These are phyloP conservation scores for Rhyzopertha dominica DNA, from an alignment of 1,140 invertebrate genomes.

Conservation along the genomic window DNA sequence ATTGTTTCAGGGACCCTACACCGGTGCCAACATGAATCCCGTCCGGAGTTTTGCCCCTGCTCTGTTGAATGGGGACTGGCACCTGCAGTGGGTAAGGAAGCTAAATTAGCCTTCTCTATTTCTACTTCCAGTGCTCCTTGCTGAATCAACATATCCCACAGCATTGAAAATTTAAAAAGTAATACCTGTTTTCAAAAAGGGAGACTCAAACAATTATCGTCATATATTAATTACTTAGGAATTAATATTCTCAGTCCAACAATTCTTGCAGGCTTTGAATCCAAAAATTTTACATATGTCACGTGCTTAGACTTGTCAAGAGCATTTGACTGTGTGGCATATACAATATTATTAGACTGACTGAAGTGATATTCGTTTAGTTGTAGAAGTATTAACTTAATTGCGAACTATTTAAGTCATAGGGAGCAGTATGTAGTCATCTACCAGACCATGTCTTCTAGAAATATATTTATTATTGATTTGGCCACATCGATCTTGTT, in stretches of 20 bases:
- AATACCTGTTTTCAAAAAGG: background rate
- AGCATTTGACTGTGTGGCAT: too few species aligned
- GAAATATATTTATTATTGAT: too few species aligned
- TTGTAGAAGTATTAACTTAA: too few species aligned
- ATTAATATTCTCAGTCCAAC: background rate
- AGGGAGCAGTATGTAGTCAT: too few species aligned
- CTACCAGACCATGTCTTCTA: too few species aligned
- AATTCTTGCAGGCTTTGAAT: background rate
- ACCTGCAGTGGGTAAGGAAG: constrained; percentile 63
- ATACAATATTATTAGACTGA: too few species aligned
- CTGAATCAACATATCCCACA: background rate
- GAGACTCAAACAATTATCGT: background rate
- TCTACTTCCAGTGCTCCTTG: background rate
- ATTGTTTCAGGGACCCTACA: constrained; percentile 59
- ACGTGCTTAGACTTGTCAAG: too few species aligned
- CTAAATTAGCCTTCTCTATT: background rate
- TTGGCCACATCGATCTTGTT: too few species aligned
- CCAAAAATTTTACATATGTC: too few species aligned
- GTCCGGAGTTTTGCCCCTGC: constrained; percentile 73
- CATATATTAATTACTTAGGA: background rate
- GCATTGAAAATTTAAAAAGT: background rate
- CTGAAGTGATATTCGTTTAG: too few species aligned
- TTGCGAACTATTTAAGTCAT: too few species aligned
- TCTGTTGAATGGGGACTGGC: constrained; percentile 63
- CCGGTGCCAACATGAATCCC: constrained; percentile 77